Base-by-base conservation (phyloP, 2,797 vertebrate species). In the Alosa sapidissima region DNA sequence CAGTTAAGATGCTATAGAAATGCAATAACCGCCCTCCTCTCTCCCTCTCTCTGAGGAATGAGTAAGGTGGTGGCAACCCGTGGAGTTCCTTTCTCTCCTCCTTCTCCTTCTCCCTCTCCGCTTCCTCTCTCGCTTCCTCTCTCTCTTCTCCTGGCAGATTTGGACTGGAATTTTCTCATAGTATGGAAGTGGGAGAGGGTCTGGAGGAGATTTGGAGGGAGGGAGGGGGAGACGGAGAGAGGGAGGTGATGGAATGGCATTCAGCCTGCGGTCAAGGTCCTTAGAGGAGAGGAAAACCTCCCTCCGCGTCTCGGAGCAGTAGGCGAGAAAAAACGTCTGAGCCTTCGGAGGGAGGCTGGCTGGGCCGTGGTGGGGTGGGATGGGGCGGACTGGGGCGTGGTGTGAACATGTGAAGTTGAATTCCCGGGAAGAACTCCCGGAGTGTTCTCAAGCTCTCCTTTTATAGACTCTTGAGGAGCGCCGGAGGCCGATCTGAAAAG, bases 201-300 rank as follows among this genome's bases (percentile, higher is more conserved):
- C 14, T 4, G 36, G 33, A 19, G 13, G 36, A 2, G 14, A 52
- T 52, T 10, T 52, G 52, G 52, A 36, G 14, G 68, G 13, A 7
- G 36, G 33, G 33, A 75, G 13, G 13, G 2, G 14, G 24, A 68
- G 62, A 65, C n/a, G 36, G 62, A 81, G 68, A 72, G 81, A 68
- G 47, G 55, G 72, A 83, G 51, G 81, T 36, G 48, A 36, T 54
- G 52, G 49, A 41, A 58, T 82, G 81, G 60, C 49, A 45, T 85
- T 86, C 48, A 88, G 87, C 84, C 41, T 86, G 82, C 91, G 90
- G 90, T 91, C 91, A 88, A 81, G 24, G 47, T 88, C 91, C 41
- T 93, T 86, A 92, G 92, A 91, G 72, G 81, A 81, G 87, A 84
- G 81, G 89, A 72, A 85, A 49, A 83, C 21, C 87, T 84, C 3